These are phyloP conservation scores for Phenganax marumi DNA, from an alignment of 92 coral and sea anemone species.

Conservation along the genomic window DNA sequence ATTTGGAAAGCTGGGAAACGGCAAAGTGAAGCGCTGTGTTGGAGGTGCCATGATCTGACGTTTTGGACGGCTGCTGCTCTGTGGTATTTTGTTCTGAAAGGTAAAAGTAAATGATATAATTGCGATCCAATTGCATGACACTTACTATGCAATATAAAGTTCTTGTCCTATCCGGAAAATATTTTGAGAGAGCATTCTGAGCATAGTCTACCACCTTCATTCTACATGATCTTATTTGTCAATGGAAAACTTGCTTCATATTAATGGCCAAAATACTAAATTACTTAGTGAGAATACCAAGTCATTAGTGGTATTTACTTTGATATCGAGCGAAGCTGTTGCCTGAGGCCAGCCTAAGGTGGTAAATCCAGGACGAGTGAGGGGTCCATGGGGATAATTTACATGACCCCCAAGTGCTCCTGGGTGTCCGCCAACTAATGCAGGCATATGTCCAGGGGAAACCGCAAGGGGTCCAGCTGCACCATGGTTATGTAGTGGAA, in stretches of 20 bases:
- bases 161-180: background rate
- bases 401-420: slow-evolving; percentile 12
- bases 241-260: no score
- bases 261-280: no score
- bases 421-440: slow-evolving; percentile 10
- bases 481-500: background rate
- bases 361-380: slow-evolving; percentile 97
- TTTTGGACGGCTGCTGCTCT: slow-evolving; percentile 18
- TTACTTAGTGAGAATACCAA: background rate
- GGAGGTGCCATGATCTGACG: slow-evolving; percentile 30
- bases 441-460: background rate
- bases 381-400: slow-evolving; percentile 65
- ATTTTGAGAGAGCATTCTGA: background rate
- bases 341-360: slow-evolving; percentile 98
- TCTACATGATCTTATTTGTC: background rate
- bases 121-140: background rate
- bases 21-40: background rate
- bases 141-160: background rate
- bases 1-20: slow-evolving; percentile 8
- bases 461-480: slow-evolving; percentile 18
- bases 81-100: slow-evolving; percentile 40
- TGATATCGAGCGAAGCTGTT: slow-evolving; percentile 88
- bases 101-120: background rate
- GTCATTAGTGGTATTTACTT: slow-evolving; percentile 38
- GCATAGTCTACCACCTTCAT: background rate